A percentile compares a stretch with the other conserved stretches of the same genome.
These are phyloP conservation scores for Pomatostomus ruficeps DNA, from an alignment of 2,113 vertebrate genomes.

Conservation along the genomic window DNA sequence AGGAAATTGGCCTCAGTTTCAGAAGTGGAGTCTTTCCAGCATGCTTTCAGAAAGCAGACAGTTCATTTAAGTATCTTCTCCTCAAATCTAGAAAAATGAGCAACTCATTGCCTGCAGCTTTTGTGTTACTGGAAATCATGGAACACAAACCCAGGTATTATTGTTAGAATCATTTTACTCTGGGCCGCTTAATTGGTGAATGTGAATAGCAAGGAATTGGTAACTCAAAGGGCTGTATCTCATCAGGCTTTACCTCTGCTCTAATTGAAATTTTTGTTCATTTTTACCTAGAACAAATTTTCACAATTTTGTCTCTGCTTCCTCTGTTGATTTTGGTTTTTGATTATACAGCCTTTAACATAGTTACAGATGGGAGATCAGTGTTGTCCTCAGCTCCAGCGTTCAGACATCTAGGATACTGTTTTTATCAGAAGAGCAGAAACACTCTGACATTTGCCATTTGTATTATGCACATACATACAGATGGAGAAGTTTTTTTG, in stretches of 20 bases:
- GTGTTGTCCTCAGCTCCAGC: not conserved
- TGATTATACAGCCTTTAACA: not conserved
- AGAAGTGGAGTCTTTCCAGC: not conserved
- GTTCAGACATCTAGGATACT: not conserved
- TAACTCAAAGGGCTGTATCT: not conserved
- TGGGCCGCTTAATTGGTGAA: not conserved
- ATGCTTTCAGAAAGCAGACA: not conserved
- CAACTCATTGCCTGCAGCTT: not conserved
- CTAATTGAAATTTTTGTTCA: not conserved
- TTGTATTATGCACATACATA: not conserved
- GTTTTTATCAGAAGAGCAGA: not conserved
- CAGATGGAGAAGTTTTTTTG: not conserved
- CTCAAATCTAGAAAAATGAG: not conserved
- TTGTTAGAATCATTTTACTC: not conserved
- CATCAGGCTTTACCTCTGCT: not conserved
- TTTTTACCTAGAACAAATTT: not conserved
- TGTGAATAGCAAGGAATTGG: not conserved
- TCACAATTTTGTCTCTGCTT: not conserved
- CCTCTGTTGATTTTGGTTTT: not conserved
- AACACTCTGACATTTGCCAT: not conserved
- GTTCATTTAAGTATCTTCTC: not conserved
- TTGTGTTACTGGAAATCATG: not conserved
- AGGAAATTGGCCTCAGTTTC: not conserved
- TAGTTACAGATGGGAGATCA: not conserved
- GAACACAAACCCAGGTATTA: not conserved